A percentile compares a stretch with the other conserved stretches of the same genome.
Conservation (phyloP, 2,113 vertebrate species). For the Mixornis gularis region DNA sequence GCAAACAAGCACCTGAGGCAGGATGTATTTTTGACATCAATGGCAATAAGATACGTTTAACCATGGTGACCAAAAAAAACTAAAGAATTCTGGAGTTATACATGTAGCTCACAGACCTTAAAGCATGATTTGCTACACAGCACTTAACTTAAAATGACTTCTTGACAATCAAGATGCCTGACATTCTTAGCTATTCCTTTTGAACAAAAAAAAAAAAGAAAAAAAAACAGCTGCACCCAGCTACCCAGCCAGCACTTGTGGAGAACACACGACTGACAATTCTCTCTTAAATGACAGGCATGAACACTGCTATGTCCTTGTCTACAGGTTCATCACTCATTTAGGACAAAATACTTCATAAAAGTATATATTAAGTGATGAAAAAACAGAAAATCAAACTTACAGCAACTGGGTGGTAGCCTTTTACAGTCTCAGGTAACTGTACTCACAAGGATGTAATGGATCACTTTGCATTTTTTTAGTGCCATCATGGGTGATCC, state of each 20-base stretch:
- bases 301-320: neutral
- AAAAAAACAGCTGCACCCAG: neutral
- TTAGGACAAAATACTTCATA: neutral
- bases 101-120: neutral
- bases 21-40: neutral
- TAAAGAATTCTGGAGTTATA: neutral
- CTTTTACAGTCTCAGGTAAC: neutral
- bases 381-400: neutral
- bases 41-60: neutral
- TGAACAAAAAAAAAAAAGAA: neutral
- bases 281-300: neutral
- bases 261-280: rapidly evolving
- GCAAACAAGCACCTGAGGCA: neutral
- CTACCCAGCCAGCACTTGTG: neutral
- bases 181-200: neutral
- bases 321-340: neutral
- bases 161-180: neutral
- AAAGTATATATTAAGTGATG: neutral
- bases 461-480: neutral
- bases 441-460: neutral
- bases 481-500: neutral
- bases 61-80: neutral
- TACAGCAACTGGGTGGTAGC: neutral
- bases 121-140: neutral
- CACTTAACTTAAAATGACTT: neutral